Evolutionary conservation across 2,888 invertebrate species (phyloP).

Genomic region (Nowickia ferox): DNA sequence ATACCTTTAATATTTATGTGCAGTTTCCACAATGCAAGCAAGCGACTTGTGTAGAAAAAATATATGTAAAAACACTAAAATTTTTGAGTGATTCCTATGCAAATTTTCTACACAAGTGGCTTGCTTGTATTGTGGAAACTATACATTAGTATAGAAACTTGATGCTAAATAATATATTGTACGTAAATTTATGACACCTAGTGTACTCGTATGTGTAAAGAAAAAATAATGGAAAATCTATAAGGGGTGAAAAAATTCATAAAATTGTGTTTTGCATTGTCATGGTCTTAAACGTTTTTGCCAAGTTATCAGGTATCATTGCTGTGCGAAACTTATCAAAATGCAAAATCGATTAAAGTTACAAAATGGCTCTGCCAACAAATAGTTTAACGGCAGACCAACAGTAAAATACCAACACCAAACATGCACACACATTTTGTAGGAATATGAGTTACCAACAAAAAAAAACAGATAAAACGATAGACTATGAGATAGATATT

Average conservation of each 20-base stretch:
- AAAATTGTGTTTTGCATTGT: conserved; percentile 34
- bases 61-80: too few species aligned
- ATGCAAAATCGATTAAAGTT: conserved; percentile 75
- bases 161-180: too few species aligned
- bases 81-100: too few species aligned
- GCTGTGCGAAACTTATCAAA: conserved; percentile 72
- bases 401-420: conserved; percentile 2
- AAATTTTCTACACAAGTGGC: too few species aligned
- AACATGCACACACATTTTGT: conserved; percentile 12
- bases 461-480: conserved; percentile 44
- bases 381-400: conserved; percentile 52
- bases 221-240: background rate
- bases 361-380: conserved; percentile 56
- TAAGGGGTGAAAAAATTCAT: conserved; percentile 4
- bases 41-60: too few species aligned
- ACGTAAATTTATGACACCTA: too few species aligned
- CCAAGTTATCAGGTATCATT: conserved; percentile 57
- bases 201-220: background rate
- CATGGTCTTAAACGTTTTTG: conserved; percentile 63
- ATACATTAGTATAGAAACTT: too few species aligned
- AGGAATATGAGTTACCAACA: background rate
- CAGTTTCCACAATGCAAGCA: too few species aligned
- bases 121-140: too few species aligned
- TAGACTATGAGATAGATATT: conserved; percentile 25
- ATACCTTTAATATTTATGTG: too few species aligned